Percentiles rank a stretch among this genome's conserved stretches.
Evolutionary conservation across 2,888 invertebrate genomes (phyloP).

Genomic region (Coleophora deauratella): DNA sequence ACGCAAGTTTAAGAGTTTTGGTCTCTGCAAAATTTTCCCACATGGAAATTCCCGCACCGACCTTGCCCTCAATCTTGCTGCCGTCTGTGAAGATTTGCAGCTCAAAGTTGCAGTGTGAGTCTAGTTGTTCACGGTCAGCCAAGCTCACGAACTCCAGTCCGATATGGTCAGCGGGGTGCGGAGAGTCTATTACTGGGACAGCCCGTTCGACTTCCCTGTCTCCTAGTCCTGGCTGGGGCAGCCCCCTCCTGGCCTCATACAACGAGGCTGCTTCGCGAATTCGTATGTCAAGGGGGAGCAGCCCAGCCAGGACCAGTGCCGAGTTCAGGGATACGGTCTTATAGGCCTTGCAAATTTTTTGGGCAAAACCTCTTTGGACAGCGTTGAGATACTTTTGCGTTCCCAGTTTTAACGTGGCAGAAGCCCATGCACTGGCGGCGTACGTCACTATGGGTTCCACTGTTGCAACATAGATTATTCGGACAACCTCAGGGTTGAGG

Average conservation of each 20-base stretch:
- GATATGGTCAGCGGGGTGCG: not conserved
- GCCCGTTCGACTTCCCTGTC: not conserved
- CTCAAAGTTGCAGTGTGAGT: not conserved
- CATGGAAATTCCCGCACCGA: conserved; percentile 4
- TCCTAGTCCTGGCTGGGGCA: not conserved
- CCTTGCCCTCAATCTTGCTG: not conserved
- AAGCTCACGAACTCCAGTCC: not conserved
- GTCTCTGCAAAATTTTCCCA: conserved; percentile 5
- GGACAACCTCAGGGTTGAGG: not conserved
- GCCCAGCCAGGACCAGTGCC: conserved; percentile 6
- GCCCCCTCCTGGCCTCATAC: not conserved
- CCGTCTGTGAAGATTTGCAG: not conserved
- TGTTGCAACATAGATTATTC: not conserved
- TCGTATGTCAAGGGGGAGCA: conserved; percentile 12
- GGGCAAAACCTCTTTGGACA: conserved; percentile 1
- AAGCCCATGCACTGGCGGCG: not conserved
- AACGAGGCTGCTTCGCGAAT: not conserved
- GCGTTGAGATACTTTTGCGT: not conserved
- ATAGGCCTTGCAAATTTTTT: conserved; percentile 2
- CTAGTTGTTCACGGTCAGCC: too few species aligned
- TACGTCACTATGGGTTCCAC: not conserved
- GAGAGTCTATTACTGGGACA: too few species aligned
- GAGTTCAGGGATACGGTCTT: conserved; percentile 6
- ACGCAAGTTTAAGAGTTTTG: conserved; percentile 6
- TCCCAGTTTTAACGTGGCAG: not conserved